phyloP scores from a whole-genome alignment of 2,113 vertebrate species.

The Macquaria ambigua region DNA sequence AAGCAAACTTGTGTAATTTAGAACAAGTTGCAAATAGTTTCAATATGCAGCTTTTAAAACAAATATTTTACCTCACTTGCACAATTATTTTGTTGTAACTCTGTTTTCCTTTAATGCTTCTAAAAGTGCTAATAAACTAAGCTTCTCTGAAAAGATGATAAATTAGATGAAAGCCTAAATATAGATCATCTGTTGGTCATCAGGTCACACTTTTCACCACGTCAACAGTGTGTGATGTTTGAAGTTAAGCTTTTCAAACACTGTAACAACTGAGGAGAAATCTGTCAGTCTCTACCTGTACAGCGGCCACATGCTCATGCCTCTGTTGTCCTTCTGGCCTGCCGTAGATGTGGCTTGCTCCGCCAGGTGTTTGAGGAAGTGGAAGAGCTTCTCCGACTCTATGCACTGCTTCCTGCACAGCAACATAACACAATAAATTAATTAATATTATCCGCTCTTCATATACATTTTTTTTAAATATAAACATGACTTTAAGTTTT shows the following conservation, averaged over 20 bases:
- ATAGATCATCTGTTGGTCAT: too few species aligned
- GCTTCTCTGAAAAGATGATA: background rate
- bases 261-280: background rate
- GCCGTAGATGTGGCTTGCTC: conserved; percentile 59
- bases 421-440: accelerated
- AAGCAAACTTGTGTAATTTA: background rate
- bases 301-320: conserved; percentile 72
- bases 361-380: conserved; percentile 81
- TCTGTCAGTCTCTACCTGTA: conserved; percentile 68
- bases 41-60: background rate
- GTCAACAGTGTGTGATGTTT: background rate
- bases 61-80: background rate
- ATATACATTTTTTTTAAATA: too few species aligned
- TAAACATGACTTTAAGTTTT: too few species aligned
- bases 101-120: background rate
- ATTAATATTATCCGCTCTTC: background rate
- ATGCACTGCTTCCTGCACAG: conserved; percentile 83
- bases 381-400: conserved; percentile 82
- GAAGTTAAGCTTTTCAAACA: too few species aligned
- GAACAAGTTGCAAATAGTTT: background rate
- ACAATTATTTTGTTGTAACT: background rate
- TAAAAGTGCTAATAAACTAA: background rate
- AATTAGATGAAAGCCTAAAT: too few species aligned
- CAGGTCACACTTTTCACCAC: background rate
- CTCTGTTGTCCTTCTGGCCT: conserved; percentile 65